Base-by-base conservation (phyloP, 35 echinoderm and acorn worm genomes). In the Stichopus chloronotus region DNA sequence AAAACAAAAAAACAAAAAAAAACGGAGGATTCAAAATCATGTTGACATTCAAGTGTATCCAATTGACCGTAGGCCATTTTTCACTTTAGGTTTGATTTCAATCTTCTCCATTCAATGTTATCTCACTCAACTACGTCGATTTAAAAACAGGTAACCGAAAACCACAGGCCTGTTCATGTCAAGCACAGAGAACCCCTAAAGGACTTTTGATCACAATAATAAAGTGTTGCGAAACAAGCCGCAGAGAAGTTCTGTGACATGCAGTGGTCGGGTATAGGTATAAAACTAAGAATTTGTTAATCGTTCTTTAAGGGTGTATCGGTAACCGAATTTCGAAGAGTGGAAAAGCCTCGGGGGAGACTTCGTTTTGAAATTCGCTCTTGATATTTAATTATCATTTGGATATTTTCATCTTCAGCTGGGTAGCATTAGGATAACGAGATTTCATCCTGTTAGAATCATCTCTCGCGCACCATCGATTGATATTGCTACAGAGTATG, bases 371-470 rank as follows among this genome's bases (percentile, higher is more conserved):
- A 65, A 65, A 65, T 65, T 65, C 19, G 61, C 11, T 14, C 61
- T 65, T 65, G 61, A 65, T 65, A 65, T 65, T 65, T 19, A 74
- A 74, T 74, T 74, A 74, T 74, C 69, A 74, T 74, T 74, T 74
- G 12, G 69, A 19, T 19, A 19, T 74, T 74, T 74, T 74, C 11
- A 74, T 74, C 17, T 74, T 74, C 69, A 74, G 69, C 69, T n/a
- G 69, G 69, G 69, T 74, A n/a, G 69, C 69, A 74, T 74, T 74
- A 74, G 20, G 69, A 74, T 74, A 74, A 74, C 69, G 69, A 74
- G 69, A 74, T 74, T 74, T 74, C 69, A 20, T 74, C 22, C 69
- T 19, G 19, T 74, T 74, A 7, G 69, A n/a, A 6, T 74, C 19
- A 74, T 3, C 69, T 24, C 5, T 7, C 22, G 69, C 19, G 6